These are phyloP conservation scores for Pollenia griseotomentosa DNA, from an alignment of 2,888 invertebrate species.

Conservation along the genomic window DNA sequence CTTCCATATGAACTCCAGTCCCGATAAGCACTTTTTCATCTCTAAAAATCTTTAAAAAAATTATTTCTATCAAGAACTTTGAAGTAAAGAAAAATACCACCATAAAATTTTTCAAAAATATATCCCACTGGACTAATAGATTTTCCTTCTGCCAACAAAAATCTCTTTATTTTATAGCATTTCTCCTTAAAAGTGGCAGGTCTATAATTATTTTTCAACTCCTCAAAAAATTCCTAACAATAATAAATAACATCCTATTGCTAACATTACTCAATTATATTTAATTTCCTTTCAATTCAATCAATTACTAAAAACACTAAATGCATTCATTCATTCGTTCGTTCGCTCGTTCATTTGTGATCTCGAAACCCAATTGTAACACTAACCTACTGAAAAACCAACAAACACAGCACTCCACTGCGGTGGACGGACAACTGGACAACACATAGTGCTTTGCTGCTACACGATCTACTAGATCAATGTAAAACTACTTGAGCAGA, in stretches of 20 bases:
- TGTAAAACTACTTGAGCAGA: conserved; percentile 1
- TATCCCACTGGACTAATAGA: too few relatives aligned
- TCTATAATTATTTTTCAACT: not conserved
- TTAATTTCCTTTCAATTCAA: conserved; percentile 40
- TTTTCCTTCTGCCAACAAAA: too few relatives aligned
- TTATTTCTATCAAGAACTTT: too few relatives aligned
- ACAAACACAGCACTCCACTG: not conserved
- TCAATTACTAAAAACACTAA: conserved; percentile 30
- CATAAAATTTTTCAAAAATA: too few relatives aligned
- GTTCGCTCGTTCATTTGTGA: not conserved
- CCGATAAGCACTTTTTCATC: too few relatives aligned
- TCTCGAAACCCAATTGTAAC: conserved; percentile 52
- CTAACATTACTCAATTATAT: conserved; percentile 35
- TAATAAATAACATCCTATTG: conserved; percentile 39
- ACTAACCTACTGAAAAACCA: conserved; percentile 46
- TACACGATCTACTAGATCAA: not conserved
- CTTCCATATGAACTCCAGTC: too few relatives aligned
- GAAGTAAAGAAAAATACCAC: too few relatives aligned
- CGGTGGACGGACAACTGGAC: conserved; percentile 14
- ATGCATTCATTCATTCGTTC: not conserved
- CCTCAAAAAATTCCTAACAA: not conserved
- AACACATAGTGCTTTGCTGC: not conserved
- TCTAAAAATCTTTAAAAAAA: too few relatives aligned
- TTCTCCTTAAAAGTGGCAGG: not conserved
- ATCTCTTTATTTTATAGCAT: too few relatives aligned